Evolutionary conservation across 35 echinoderm and acorn worm genomes (phyloP).

Genomic region (Diadema setosum): DNA sequence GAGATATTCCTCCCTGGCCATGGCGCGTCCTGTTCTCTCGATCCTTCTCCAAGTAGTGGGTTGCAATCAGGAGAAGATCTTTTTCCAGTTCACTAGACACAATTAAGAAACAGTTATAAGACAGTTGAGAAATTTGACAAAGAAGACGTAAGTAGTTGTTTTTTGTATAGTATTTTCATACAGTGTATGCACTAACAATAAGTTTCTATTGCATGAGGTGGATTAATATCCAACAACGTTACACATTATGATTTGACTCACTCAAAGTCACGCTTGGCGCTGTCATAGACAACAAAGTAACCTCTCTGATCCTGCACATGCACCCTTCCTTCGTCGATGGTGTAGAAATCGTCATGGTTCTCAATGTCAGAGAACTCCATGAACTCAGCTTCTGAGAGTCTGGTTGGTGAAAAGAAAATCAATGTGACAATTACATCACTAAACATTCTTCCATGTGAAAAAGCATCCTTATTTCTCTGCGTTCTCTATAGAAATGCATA

Average conservation of each 20-base stretch:
- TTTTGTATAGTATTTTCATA: too few relatives aligned
- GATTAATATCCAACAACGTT: too few relatives aligned
- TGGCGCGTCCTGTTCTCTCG: constrained; percentile 32
- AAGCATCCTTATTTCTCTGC: too few relatives aligned
- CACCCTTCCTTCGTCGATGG: constrained; percentile 87
- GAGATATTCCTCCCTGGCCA: background rate
- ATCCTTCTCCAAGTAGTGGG: constrained; percentile 89
- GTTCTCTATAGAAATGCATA: too few relatives aligned
- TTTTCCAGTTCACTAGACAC: constrained; percentile 82
- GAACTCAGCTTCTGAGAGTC: constrained; percentile 81
- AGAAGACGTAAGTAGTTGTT: too few relatives aligned
- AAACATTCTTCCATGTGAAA: too few relatives aligned
- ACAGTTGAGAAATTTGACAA: too few relatives aligned
- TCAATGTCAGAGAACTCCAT: constrained; percentile 98
- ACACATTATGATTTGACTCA: constrained; percentile 29
- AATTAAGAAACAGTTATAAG: too few relatives aligned
- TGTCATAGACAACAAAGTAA: constrained; percentile 89
- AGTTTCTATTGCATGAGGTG: too few relatives aligned
- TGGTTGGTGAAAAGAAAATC: background rate
- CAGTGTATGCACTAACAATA: too few relatives aligned
- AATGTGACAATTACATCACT: too few relatives aligned
- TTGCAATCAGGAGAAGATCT: constrained; percentile 82
- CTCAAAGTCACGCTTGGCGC: constrained; percentile 81
- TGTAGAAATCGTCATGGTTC: constrained; percentile 99
- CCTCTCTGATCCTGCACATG: constrained; percentile 98